These are phyloP conservation scores for Phortica magna DNA, from an alignment of 2,888 invertebrate genomes.

Conservation along the genomic window DNA sequence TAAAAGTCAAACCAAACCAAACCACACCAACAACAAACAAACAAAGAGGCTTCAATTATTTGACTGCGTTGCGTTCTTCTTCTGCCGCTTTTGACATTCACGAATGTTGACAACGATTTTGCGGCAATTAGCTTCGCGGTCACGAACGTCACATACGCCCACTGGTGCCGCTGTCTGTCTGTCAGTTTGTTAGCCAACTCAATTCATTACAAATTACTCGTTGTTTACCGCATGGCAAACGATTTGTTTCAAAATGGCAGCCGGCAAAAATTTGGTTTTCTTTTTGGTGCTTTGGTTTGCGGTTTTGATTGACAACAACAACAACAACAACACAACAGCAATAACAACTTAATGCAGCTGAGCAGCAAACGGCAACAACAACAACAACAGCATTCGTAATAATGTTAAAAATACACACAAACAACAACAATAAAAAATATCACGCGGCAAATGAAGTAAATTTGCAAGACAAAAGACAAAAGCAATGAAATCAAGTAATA, in stretches of 20 bases:
- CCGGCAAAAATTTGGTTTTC: not conserved
- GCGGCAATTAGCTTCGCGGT: constrained; percentile 1
- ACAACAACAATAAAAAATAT: too few species aligned
- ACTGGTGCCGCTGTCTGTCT: constrained; percentile 37
- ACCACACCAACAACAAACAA: too few species aligned
- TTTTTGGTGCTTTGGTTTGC: not conserved
- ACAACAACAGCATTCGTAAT: not conserved
- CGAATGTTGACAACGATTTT: constrained; percentile 17
- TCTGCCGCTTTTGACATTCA: too few species aligned
- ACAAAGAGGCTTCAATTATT: too few species aligned
- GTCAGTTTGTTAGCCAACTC: not conserved
- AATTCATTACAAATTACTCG: constrained; percentile 38
- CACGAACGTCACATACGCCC: not conserved
- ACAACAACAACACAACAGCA: constrained; percentile 1
- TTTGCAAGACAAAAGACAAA: not conserved
- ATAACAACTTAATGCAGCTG: too few species aligned
- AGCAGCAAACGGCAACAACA: too few species aligned
- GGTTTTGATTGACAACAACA: constrained; percentile 13
- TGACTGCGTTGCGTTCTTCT: too few species aligned
- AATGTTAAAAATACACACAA: not conserved
- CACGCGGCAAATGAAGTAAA: not conserved
- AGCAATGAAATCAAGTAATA: not conserved
- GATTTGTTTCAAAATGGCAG: not conserved
- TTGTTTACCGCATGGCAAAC: constrained; percentile 34
- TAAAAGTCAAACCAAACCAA: too few species aligned